Base-by-base conservation (phyloP, 2,888 invertebrate genomes). In the Calameuta idolon region DNA sequence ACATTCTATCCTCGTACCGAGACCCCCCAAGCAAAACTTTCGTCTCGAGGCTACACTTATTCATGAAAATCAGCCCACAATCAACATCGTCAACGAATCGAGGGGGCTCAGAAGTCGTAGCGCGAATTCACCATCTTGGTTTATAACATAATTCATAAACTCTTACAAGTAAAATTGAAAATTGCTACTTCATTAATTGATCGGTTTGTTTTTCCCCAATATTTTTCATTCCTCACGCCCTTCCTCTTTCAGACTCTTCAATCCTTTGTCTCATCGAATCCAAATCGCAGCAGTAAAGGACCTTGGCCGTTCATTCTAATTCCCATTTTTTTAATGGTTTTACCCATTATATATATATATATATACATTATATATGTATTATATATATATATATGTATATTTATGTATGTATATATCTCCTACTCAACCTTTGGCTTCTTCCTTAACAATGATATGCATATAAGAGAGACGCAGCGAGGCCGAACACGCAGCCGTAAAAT, bases 371-470 rank as follows among this genome's bases (percentile, higher is more conserved):
- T 35, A 35, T 34, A 34, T 34, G n/a, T n/a, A n/a, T n/a, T 76
- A 73, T 68, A 76, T 76, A 73, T 31, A 31, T 35, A 35, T 34
- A 34, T 34, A 33, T 33, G 4, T 33, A 33, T 33, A 33, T 76
- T 23, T 55, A 73, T 73, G 73, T 76, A 76, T 55, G 23, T 77
- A 77, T 71, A 73, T 35, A 37, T 74, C 30, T 33, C 30, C 37
- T 33, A 34, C 30, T 34, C 34, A 30, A 37, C 34, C n/a, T 23
- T 34, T 74, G 37, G 34, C 68, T 75, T 69, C 30, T 76, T 82
- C 81, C 84, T 88, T 86, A 88, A 86, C 88, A 87, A 82, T 89
- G 89, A 89, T 89, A 89, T 89, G 89, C 89, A 89, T 89, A 86
- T 84, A 89, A 84, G 82, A 88, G 83, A 80, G 87, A 85, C 83